A percentile compares a stretch with the other conserved stretches of the same genome.
phyloP scores from a whole-genome alignment of 1,140 invertebrate genomes.

The Apis dorsata region DNA sequence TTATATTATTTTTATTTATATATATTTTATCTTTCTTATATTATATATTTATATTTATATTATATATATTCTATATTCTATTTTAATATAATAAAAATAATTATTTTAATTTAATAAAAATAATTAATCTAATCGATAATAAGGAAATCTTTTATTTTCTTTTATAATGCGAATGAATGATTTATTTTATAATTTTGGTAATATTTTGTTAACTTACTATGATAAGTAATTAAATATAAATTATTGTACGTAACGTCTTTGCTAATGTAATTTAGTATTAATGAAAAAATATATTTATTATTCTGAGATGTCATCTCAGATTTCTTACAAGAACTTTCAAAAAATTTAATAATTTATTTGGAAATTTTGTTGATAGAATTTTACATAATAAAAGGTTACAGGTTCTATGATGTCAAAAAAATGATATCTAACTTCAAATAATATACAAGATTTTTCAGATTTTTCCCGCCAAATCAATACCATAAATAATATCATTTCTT shows the following conservation, averaged over 20 bases:
- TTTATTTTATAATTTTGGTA: not conserved
- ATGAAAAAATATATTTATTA: not conserved
- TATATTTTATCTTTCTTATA: not conserved
- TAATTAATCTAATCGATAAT: no score
- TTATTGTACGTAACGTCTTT: not conserved
- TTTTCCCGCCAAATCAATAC: no score
- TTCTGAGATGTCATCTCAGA: conserved; percentile 23
- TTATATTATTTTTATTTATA: no score
- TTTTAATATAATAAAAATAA: no score
- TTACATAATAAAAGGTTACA: conserved; percentile 34
- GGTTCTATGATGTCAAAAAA: not conserved
- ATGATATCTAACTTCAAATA: conserved; percentile 6
- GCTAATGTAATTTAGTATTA: not conserved
- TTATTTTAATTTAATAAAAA: no score
- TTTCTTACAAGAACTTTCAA: not conserved
- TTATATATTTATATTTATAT: not conserved
- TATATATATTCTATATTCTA: not conserved
- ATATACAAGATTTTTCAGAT: not conserved
- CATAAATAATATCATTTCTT: no score
- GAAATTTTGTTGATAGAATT: conserved; percentile 6
- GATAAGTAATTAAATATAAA: not conserved
- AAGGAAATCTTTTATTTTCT: not conserved
- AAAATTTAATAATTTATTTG: not conserved
- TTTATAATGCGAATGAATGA: no score
- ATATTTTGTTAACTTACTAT: not conserved